A percentile compares a stretch with the other conserved stretches of the same genome.
phyloP scores from a whole-genome alignment of 2,888 invertebrate species.

The Drosophila imparisetae region DNA sequence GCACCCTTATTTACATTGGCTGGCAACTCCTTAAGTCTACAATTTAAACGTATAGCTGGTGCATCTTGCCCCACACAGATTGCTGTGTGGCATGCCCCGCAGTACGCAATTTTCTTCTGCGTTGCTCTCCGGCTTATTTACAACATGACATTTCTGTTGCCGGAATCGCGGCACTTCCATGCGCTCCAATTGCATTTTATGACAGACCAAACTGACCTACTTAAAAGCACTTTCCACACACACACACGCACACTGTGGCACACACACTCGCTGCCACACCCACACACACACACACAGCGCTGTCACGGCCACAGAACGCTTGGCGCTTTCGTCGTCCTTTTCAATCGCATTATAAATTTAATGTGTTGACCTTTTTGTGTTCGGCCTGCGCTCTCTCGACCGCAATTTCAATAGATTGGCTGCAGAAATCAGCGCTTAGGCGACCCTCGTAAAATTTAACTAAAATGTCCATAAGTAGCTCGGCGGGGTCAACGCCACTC shows the following conservation, averaged over 20 bases:
- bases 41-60: not conserved
- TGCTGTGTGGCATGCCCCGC: constrained; percentile 4
- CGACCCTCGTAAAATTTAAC: constrained; percentile 74
- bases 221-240: constrained; percentile 56
- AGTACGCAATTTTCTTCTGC: constrained; percentile 22
- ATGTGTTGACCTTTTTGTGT: constrained; percentile 71
- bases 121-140: constrained; percentile 56
- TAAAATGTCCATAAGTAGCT: constrained; percentile 75
- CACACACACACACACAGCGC: constrained; percentile 12
- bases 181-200: constrained; percentile 80
- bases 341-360: constrained; percentile 80
- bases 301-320: constrained; percentile 16
- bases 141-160: constrained; percentile 77
- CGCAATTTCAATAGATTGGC: constrained; percentile 78
- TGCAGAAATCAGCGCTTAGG: constrained; percentile 53
- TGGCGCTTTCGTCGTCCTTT: constrained; percentile 38
- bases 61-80: constrained; percentile 7
- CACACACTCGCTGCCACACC: constrained; percentile 8
- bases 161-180: constrained; percentile 70
- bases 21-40: not conserved
- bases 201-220: constrained; percentile 78
- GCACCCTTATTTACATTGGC: not conserved
- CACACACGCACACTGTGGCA: constrained; percentile 2
- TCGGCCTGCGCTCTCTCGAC: constrained; percentile 60
- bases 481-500: constrained; percentile 22